Conservation (phyloP, 1,140 invertebrate genomes). For the Grapholita molesta region DNA sequence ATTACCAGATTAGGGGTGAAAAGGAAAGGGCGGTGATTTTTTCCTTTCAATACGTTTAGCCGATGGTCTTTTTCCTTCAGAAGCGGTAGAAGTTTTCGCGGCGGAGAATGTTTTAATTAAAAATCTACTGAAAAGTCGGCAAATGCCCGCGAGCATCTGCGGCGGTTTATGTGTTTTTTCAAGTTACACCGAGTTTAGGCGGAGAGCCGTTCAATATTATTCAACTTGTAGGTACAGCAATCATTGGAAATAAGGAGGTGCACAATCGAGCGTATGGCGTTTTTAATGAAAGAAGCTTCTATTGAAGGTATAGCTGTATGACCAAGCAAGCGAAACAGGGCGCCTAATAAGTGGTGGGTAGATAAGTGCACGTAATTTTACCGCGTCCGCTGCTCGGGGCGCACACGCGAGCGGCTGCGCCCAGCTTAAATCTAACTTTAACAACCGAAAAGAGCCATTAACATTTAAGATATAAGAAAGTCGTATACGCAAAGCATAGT, state of each 20-base stretch:
- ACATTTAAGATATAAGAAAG: constrained; percentile 19
- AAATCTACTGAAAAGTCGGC: constrained; percentile 23
- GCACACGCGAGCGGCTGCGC: constrained; percentile 61
- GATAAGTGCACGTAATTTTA: constrained; percentile 64
- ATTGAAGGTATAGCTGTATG: constrained; percentile 29
- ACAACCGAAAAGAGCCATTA: constrained; percentile 24
- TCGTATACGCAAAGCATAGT: constrained; percentile 5
- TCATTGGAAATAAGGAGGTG: not conserved
- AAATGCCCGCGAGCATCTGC: constrained; percentile 28
- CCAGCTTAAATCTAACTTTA: constrained; percentile 28
- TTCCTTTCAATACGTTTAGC: constrained; percentile 37
- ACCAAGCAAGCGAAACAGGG: constrained; percentile 39
- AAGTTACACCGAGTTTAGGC: constrained; percentile 23
- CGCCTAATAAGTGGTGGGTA: constrained; percentile 36
- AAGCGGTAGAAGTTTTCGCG: constrained; percentile 32
- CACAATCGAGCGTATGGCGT: not conserved
- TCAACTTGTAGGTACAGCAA: constrained; percentile 18
- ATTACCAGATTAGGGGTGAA: constrained; percentile 64
- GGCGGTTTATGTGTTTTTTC: constrained; percentile 32
- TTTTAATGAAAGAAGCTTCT: not conserved
- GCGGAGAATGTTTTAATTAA: constrained; percentile 46
- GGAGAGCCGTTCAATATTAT: constrained; percentile 32
- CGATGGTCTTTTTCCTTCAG: constrained; percentile 44
- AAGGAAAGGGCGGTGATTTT: constrained; percentile 38
- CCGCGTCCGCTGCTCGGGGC: constrained; percentile 60